Evolutionary conservation across 37 sponge, comb jelly and placozoan genomes (phyloP).

Genomic region (Trichoplax adhaerens): DNA sequence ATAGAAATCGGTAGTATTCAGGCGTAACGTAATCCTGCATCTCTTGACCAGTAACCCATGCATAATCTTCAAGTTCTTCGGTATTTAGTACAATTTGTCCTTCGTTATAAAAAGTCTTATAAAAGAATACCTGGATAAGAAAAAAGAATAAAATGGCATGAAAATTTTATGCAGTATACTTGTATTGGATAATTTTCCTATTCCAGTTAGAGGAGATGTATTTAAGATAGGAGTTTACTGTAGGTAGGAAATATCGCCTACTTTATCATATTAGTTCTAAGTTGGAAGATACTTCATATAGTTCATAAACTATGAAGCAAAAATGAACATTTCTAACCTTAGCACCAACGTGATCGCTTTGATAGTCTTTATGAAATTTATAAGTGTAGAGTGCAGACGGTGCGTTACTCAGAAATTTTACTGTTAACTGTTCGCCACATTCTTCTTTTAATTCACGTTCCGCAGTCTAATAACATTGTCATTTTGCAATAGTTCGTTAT

Average conservation of each 20-base stretch:
- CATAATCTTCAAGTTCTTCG: slow-evolving; percentile 20
- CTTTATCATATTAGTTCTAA: too few species aligned
- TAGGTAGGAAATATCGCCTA: too few species aligned
- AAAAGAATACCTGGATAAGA: slow-evolving; percentile 47
- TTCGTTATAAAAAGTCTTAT: slow-evolving; percentile 30
- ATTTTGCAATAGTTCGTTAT: neutral
- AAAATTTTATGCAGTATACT: neutral
- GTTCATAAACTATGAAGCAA: too few species aligned
- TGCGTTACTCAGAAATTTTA: slow-evolving; percentile 21
- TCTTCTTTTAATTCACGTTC: slow-evolving; percentile 32
- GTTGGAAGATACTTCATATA: too few species aligned
- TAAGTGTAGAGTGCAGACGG: slow-evolving; percentile 26
- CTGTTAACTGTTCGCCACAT: slow-evolving; percentile 29
- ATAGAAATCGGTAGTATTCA: slow-evolving; percentile 18
- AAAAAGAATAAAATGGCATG: neutral
- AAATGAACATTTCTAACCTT: slow-evolving; percentile 1
- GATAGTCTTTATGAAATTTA: slow-evolving; percentile 3
- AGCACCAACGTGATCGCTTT: slow-evolving; percentile 7
- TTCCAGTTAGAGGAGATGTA: too few species aligned
- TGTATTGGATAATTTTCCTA: neutral
- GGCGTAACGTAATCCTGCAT: slow-evolving; percentile 33
- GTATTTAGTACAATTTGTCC: slow-evolving; percentile 21
- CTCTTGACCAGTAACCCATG: slow-evolving; percentile 71
- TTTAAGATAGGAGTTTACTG: too few species aligned
- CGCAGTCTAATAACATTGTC: slow-evolving; percentile 20